Evolutionary conservation across 2,888 invertebrate genomes (phyloP).

Genomic region (Leptura quadrifasciata): DNA sequence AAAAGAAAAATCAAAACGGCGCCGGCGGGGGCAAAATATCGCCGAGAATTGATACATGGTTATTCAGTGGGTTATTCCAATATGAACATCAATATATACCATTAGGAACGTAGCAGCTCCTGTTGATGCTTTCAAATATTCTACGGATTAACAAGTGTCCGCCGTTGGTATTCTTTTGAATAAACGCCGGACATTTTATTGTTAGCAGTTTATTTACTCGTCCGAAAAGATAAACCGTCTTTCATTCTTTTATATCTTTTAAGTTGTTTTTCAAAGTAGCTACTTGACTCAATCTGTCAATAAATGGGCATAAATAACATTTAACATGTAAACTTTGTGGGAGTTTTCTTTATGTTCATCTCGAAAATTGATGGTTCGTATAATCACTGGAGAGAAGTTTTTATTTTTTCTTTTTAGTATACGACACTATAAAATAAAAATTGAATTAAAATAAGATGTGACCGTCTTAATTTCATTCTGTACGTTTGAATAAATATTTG

Average conservation of each 20-base stretch:
- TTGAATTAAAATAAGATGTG: too few relatives aligned
- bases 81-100: too few relatives aligned
- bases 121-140: background rate
- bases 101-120: too few relatives aligned
- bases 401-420: too few relatives aligned
- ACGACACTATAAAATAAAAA: too few relatives aligned
- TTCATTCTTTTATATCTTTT: constrained; percentile 41
- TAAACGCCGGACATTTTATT: constrained; percentile 46
- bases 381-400: too few relatives aligned
- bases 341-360: constrained; percentile 33
- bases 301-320: constrained; percentile 41
- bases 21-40: too few relatives aligned
- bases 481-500: too few relatives aligned
- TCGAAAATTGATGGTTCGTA: constrained; percentile 29
- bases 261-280: constrained; percentile 45
- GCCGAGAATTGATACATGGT: too few relatives aligned
- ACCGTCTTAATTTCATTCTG: too few relatives aligned
- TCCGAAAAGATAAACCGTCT: constrained; percentile 44
- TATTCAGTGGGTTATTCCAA: too few relatives aligned
- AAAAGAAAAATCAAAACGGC: too few relatives aligned
- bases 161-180: constrained; percentile 40
- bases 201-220: constrained; percentile 48
- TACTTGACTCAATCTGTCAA: constrained; percentile 50
- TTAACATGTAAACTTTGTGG: constrained; percentile 39
- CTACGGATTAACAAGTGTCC: constrained; percentile 41